Conservation (phyloP, 2,797 vertebrate species). For the Xiphophorus birchmanni region DNA sequence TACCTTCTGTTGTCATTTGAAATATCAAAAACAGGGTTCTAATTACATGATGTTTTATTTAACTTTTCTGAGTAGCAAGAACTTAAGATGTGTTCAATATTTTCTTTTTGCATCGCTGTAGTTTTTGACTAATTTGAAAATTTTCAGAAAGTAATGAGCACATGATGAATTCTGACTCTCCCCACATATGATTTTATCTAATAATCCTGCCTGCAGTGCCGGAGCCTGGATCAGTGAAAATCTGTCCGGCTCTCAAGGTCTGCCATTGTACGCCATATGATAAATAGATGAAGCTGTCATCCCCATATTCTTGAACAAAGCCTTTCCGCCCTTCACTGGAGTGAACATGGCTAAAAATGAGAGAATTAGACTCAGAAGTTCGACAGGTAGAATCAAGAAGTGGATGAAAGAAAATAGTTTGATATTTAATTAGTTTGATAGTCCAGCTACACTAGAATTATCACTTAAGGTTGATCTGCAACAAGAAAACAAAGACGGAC, state of each 20-base stretch:
- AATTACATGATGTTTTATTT: background rate
- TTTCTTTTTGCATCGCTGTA: background rate
- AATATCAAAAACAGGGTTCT: background rate
- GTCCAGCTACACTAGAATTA: background rate
- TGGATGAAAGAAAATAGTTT: background rate
- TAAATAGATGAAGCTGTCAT: conserved; percentile 64
- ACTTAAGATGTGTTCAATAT: background rate
- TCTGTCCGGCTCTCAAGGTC: conserved; percentile 55
- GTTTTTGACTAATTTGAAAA: background rate
- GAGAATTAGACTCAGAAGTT: conserved; percentile 13
- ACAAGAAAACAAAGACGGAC: conserved; percentile 6
- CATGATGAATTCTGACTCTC: conserved; percentile 36
- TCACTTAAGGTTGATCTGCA: conserved; percentile 9
- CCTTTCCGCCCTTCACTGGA: conserved; percentile 30
- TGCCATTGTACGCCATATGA: conserved; percentile 59
- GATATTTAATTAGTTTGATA: conserved; percentile 1
- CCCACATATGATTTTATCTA: conserved; percentile 42
- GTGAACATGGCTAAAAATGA: conserved; percentile 46
- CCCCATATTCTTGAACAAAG: conserved; percentile 31
- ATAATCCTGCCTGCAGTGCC: conserved; percentile 31
- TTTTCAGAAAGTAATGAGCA: conserved; percentile 8
- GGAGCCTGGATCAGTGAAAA: conserved; percentile 36
- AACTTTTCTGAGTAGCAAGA: background rate
- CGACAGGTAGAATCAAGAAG: conserved; percentile 16
- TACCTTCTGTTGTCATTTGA: background rate